Conservation (phyloP, 2,797 vertebrate species). For the Typhlichthys eigenmanni region DNA sequence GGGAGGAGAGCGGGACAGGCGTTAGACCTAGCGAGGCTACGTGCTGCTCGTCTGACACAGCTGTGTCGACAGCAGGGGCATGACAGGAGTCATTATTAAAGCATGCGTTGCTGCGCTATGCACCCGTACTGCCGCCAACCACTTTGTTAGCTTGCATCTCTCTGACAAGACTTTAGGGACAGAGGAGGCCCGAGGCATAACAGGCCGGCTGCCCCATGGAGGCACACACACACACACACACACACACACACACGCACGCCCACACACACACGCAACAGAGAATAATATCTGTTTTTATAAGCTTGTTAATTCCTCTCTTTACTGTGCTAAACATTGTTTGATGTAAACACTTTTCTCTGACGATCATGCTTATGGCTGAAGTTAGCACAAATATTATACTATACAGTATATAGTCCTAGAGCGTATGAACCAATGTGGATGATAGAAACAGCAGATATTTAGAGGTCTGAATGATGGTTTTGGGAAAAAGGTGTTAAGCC, state of each 20-base stretch:
- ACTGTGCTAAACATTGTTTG: background rate
- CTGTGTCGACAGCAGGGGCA: slow-evolving; percentile 45
- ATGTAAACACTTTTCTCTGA: slow-evolving; percentile 14
- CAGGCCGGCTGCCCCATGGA: slow-evolving; percentile 36
- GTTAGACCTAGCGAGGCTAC: slow-evolving; percentile 37
- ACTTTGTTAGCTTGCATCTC: slow-evolving; percentile 26
- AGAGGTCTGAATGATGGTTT: too few relatives aligned
- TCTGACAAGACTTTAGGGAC: slow-evolving; percentile 42
- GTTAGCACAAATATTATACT: slow-evolving; percentile 9
- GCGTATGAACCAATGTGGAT: background rate
- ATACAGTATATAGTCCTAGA: background rate
- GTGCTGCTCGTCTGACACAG: slow-evolving; percentile 50
- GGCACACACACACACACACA: slow-evolving; percentile 9
- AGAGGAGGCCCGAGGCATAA: slow-evolving; percentile 35
- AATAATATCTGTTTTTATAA: slow-evolving; percentile 16
- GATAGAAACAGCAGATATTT: background rate
- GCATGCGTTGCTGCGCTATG: slow-evolving; percentile 27
- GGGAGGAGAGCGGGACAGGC: slow-evolving; percentile 18
- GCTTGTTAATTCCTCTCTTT: background rate
- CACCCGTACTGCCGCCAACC: slow-evolving; percentile 21
- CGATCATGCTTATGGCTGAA: background rate
- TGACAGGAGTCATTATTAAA: slow-evolving; percentile 44
- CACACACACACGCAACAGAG: slow-evolving; percentile 1
- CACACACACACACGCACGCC: background rate
- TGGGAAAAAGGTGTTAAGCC: slow-evolving; percentile 41